Evolutionary conservation across 2,797 vertebrate species (phyloP), one percentile per base, ranked within the genome.

Genomic region (Pogoniulus pusillus): DNA sequence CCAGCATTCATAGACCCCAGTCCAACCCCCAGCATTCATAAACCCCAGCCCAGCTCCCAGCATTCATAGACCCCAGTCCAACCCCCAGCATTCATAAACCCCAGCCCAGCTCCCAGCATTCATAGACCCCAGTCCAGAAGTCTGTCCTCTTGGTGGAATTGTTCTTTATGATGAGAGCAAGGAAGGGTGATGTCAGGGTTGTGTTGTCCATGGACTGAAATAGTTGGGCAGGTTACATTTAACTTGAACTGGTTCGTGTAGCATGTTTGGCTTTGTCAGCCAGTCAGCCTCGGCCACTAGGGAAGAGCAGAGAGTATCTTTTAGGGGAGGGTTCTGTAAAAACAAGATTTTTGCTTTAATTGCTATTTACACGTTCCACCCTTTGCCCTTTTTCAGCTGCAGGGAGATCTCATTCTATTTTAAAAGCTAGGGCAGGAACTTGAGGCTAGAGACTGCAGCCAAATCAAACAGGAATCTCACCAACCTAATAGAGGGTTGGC

Each of bases 401-500:
- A 84, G 8, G 26, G 77, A 70, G 76, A 89, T 91, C 68, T 60
- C 71, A 69, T 72, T 93, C 94, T 95, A 72, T 94, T 93, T 95
- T 93, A 91, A 93, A 93, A 93, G 71, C 41, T 66, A 9, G 30
- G 84, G 82, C 84, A 88, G 82, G 81, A 92, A 79, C 93, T 85
- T 63, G 63, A 85, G 37, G 69, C 72, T 37, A 39, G 45, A 75
- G 55, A 79, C 68, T 32, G 37, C 41, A 83, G 93, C 91, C 94
- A 95, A 92, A 84, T 69, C 68, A 93, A 91, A 94, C 87, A 89
- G 79, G 70, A 92, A 71, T 87, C 87, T 94, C 93, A 86, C 89
- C 77, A 85, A 69, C 57, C 62, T 82, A 93, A 76, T 55, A 70
- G 91, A 91, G 32, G 76, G 72, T 39, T 77, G 86, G 87, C 77